Evolutionary conservation across 2,113 vertebrate species (phyloP), one percentile per base, ranked within the genome.

Genomic region (Bujurquina vittata): DNA sequence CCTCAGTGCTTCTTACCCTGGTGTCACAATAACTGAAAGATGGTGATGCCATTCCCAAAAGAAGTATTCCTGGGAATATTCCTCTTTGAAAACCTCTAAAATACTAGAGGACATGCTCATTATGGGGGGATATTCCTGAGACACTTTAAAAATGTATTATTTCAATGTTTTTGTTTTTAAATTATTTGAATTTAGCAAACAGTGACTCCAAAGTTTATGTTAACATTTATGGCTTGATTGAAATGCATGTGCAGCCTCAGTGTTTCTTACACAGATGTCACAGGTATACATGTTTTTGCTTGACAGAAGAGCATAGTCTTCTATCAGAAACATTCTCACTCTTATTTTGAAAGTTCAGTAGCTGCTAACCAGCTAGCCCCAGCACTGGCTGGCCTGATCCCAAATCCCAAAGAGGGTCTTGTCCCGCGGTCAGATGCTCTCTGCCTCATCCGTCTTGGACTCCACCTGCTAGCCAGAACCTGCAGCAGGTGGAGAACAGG

Each of bases 101-200:
- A 67, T 40, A 1, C 46, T 29, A 67, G 0, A 0, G 15, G 46
- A 49, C 14, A 11, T 29, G 37, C 40, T 67, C 40, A 29, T 26
- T 67, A 29, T 18, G 15, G 22, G 5, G 8, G 15, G 14, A 2
- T 37, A 26, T 65, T 65, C 35, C 62, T 43, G 40, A 23, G 62
- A 65, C 7, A 67, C 43, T 69, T 20, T 22, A 40, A 15, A 10
- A 69, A 69, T 69, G 22, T 37, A 37, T 37, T 3, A 37, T 37
- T 37, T 9, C 35, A 9, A 37, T 37, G 35, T 37, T 37, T 33
- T n/a, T n/a, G 35, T 49, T 55, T 65, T 15, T 2, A 22, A 18
- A 10, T 0, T 12, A 23, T 23, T 9, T n/a, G 23, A 43, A 12
- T 43, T 65, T 43, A n/a, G 22, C 62, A 65, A 2, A 9, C 12